Conservation (phyloP, 2,113 vertebrate species). For the Datnioides undecimradiatus region DNA sequence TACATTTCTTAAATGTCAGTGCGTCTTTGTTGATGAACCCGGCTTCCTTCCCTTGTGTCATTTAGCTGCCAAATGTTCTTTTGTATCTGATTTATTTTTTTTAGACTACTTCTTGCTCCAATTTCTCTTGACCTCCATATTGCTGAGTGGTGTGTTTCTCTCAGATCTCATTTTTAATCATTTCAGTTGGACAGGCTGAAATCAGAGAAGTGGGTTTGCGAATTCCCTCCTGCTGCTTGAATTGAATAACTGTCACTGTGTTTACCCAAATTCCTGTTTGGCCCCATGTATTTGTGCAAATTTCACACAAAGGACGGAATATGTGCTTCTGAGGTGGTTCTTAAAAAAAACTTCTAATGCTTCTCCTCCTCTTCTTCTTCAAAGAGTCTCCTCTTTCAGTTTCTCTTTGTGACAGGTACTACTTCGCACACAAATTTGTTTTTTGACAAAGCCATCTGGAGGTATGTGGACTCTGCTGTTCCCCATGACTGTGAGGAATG, state of each 20-base stretch:
- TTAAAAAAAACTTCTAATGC: neutral
- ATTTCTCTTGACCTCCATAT: slow-evolving; percentile 60
- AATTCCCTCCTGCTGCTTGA: slow-evolving; percentile 53
- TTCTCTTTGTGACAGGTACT: slow-evolving; percentile 35
- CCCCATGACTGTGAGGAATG: slow-evolving; percentile 48
- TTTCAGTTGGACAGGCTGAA: slow-evolving; percentile 38
- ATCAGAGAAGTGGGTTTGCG: slow-evolving; percentile 46
- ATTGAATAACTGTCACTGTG: slow-evolving; percentile 40
- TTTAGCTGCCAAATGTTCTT: slow-evolving; percentile 31
- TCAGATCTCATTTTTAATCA: slow-evolving; percentile 61
- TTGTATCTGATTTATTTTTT: slow-evolving; percentile 10
- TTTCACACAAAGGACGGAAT: slow-evolving; percentile 11
- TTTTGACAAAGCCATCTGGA: slow-evolving; percentile 58
- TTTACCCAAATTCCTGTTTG: slow-evolving; percentile 24
- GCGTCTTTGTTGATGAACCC: slow-evolving; percentile 48
- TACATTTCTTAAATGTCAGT: slow-evolving; percentile 40
- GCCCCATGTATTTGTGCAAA: neutral
- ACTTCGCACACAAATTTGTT: slow-evolving; percentile 35
- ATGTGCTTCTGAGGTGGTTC: neutral
- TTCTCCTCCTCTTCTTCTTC: neutral
- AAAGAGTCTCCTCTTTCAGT: slow-evolving; percentile 9
- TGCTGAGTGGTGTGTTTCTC: slow-evolving; percentile 30
- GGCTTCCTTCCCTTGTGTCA: slow-evolving; percentile 39
- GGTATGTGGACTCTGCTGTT: slow-evolving; percentile 40
- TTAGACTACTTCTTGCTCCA: slow-evolving; percentile 27